phyloP scores from a whole-genome alignment of 1,140 invertebrate genomes.

The Habropoda laboriosa region DNA sequence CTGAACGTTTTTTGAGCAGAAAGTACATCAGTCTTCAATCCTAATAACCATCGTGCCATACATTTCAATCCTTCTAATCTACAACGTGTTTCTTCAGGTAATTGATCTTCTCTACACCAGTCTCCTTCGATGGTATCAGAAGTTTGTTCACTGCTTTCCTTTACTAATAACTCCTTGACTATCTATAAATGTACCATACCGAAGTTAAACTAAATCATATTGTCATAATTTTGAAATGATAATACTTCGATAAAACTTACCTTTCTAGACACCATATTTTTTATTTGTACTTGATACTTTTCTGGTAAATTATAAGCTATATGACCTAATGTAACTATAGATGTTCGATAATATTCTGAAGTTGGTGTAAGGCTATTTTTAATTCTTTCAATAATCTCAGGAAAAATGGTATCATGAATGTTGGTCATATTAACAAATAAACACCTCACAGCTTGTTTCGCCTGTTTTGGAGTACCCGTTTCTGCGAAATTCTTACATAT shows the following conservation, averaged over 20 bases:
- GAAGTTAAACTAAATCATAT: neutral
- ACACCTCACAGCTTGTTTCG: slow-evolving; percentile 97
- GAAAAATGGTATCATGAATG: slow-evolving; percentile 91
- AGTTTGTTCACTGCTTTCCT: slow-evolving; percentile 85
- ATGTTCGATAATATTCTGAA: slow-evolving; percentile 93
- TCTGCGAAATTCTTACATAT: slow-evolving; percentile 94
- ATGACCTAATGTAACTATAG: slow-evolving; percentile 96
- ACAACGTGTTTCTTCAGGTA: slow-evolving; percentile 95
- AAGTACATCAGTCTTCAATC: slow-evolving; percentile 92
- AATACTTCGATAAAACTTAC: slow-evolving; percentile 76
- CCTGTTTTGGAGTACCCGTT: slow-evolving; percentile 95
- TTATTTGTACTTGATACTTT: slow-evolving; percentile 93
- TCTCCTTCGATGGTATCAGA: slow-evolving; percentile 83
- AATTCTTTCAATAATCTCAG: slow-evolving; percentile 92
- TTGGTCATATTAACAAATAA: slow-evolving; percentile 93
- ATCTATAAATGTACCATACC: slow-evolving; percentile 84
- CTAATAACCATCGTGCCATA: slow-evolving; percentile 97
- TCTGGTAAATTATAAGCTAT: slow-evolving; percentile 96
- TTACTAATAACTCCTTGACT: slow-evolving; percentile 96
- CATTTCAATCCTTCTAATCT: slow-evolving; percentile 97
- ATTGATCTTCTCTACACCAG: slow-evolving; percentile 94
- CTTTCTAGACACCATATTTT: slow-evolving; percentile 96
- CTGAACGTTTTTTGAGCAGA: slow-evolving; percentile 97
- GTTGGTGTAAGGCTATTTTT: slow-evolving; percentile 89
- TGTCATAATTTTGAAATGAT: neutral